A percentile compares a stretch with the other conserved stretches of the same genome.
These are phyloP conservation scores for Dermolepida albohirtum DNA, from an alignment of 2,888 invertebrate species.

Conservation along the genomic window DNA sequence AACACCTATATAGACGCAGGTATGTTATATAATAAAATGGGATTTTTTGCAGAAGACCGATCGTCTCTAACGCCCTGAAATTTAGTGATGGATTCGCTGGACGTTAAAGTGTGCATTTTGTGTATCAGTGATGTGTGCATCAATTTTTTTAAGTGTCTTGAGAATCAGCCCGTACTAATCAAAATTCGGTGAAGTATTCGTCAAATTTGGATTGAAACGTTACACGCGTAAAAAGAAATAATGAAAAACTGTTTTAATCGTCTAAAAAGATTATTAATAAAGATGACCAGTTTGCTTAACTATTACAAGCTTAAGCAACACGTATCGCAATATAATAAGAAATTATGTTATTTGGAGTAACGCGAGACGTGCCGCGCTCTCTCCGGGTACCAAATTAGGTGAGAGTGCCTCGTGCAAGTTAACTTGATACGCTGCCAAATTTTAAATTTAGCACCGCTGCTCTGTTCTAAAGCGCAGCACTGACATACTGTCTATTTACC, in stretches of 20 bases:
- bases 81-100: too few relatives aligned
- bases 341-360: slow-evolving; percentile 39
- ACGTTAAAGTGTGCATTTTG: slow-evolving; percentile 1
- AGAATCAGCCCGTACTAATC: neutral
- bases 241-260: too few relatives aligned
- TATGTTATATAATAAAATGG: slow-evolving; percentile 54
- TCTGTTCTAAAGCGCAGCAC: slow-evolving; percentile 17
- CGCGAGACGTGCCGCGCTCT: slow-evolving; percentile 40
- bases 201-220: slow-evolving; percentile 24
- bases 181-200: slow-evolving; percentile 17
- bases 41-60: slow-evolving; percentile 20
- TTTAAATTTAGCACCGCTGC: slow-evolving; percentile 47
- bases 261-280: too few relatives aligned
- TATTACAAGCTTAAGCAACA: too few relatives aligned
- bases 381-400: slow-evolving; percentile 50
- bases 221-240: too few relatives aligned
- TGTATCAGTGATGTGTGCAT: slow-evolving; percentile 12
- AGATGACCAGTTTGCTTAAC: too few relatives aligned
- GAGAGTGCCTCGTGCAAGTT: slow-evolving; percentile 39
- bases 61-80: neutral
- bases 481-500: slow-evolving; percentile 33
- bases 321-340: neutral
- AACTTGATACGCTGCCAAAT: slow-evolving; percentile 47
- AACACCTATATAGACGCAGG: slow-evolving; percentile 59
- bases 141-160: neutral